phyloP scores from a whole-genome alignment of 2,888 invertebrate genomes.

The Colletes collaris region DNA sequence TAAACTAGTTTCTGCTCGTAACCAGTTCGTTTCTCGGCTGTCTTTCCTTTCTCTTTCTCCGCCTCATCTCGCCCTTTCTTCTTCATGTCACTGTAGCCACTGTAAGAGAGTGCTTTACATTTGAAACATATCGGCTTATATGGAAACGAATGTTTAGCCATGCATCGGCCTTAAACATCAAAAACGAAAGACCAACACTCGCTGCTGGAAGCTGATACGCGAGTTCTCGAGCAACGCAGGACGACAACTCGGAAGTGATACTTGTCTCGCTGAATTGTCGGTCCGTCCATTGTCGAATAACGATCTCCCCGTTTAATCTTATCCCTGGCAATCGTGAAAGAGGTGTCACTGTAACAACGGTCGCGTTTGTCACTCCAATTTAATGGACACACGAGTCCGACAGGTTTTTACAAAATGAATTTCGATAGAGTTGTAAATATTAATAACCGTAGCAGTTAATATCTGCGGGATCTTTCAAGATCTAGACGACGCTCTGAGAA shows the following conservation, averaged over 20 bases:
- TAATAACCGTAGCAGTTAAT: constrained; percentile 1
- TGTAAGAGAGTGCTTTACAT: constrained; percentile 71
- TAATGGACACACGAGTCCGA: constrained; percentile 19
- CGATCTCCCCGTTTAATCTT: constrained; percentile 46
- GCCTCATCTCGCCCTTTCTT: constrained; percentile 52
- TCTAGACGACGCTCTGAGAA: background rate
- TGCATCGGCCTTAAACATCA: constrained; percentile 67
- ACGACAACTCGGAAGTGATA: constrained; percentile 65
- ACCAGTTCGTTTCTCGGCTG: constrained; percentile 67
- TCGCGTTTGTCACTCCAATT: constrained; percentile 13
- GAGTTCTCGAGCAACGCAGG: constrained; percentile 32
- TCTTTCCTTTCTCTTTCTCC: constrained; percentile 54
- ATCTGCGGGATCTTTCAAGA: background rate
- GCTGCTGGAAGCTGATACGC: constrained; percentile 56
- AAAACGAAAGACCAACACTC: constrained; percentile 43
- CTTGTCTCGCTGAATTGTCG: constrained; percentile 41
- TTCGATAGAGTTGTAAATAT: constrained; percentile 2
- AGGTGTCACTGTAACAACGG: constrained; percentile 38
- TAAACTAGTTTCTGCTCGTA: constrained; percentile 74
- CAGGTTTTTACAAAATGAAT: constrained; percentile 21
- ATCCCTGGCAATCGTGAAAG: constrained; percentile 39
- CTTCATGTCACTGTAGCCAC: constrained; percentile 51
- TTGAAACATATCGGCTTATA: constrained; percentile 78
- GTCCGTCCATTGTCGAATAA: constrained; percentile 48
- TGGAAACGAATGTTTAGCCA: constrained; percentile 78